phyloP scores from a whole-genome alignment of 2,113 vertebrate genomes.

The Burhinus oedicnemus region DNA sequence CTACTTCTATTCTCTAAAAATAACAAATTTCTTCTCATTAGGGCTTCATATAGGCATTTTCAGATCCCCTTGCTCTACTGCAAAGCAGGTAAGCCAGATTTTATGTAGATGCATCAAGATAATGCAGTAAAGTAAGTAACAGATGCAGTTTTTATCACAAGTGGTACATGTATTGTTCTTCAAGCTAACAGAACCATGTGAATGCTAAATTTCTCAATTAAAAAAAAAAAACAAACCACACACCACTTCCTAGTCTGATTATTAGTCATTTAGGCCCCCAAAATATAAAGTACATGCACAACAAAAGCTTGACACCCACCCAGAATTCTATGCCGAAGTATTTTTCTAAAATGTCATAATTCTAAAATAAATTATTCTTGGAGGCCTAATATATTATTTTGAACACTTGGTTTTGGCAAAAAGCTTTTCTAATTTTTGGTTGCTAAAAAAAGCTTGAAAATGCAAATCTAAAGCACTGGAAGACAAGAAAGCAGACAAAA shows the following conservation, averaged over 20 bases:
- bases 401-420: neutral
- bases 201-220: neutral
- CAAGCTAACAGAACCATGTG: neutral
- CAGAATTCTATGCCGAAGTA: neutral
- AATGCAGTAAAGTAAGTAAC: neutral
- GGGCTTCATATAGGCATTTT: neutral
- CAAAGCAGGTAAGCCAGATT: neutral
- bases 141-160: neutral
- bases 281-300: neutral
- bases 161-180: neutral
- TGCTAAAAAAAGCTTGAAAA: conserved; percentile 4
- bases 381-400: neutral
- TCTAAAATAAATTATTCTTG: neutral
- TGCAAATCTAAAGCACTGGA: neutral
- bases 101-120: neutral
- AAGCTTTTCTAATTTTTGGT: neutral
- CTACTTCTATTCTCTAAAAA: neutral
- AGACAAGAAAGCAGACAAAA: neutral
- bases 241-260: neutral
- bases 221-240: neutral
- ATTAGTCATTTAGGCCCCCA: neutral
- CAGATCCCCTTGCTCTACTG: neutral
- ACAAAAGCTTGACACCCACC: neutral
- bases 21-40: neutral
- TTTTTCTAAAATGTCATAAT: neutral